phyloP scores from a whole-genome alignment of 1,140 invertebrate genomes.

The Pectinophora gossypiella region DNA sequence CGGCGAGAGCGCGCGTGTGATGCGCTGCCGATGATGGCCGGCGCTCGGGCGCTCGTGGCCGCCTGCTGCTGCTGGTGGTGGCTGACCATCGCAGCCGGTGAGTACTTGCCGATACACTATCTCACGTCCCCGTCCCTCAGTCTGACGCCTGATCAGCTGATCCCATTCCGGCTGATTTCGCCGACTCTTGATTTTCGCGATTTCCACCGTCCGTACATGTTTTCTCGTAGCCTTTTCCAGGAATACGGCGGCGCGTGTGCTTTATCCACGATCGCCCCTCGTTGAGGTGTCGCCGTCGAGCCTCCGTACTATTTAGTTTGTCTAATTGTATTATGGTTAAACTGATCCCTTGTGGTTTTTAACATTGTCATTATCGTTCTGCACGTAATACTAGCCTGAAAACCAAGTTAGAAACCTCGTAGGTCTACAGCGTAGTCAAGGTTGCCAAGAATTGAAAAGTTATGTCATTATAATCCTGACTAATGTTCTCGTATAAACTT shows the following conservation, averaged over 20 bases:
- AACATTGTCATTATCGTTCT: no score
- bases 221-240: slow-evolving; percentile 34
- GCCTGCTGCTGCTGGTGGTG: slow-evolving; percentile 71
- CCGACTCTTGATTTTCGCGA: slow-evolving; percentile 24
- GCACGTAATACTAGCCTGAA: no score
- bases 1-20: slow-evolving; percentile 69
- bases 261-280: slow-evolving; percentile 33
- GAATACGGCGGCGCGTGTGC: slow-evolving; percentile 23
- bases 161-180: slow-evolving; percentile 6
- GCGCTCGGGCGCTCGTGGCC: slow-evolving; percentile 72
- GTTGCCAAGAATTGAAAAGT: no score
- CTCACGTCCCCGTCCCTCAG: neutral
- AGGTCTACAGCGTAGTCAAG: no score
- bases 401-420: no score
- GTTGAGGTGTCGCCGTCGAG: no score
- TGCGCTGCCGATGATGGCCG: slow-evolving; percentile 73
- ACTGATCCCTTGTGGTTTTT: slow-evolving; percentile 6
- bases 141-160: slow-evolving; percentile 9
- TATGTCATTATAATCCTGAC: no score
- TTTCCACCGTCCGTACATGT: slow-evolving; percentile 29
- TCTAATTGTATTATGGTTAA: slow-evolving; percentile 28
- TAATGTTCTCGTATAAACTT: no score
- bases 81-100: slow-evolving; percentile 70
- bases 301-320: no score
- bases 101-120: slow-evolving; percentile 34